Conservation (phyloP, 2,113 vertebrate species). For the Albula goreensis region DNA sequence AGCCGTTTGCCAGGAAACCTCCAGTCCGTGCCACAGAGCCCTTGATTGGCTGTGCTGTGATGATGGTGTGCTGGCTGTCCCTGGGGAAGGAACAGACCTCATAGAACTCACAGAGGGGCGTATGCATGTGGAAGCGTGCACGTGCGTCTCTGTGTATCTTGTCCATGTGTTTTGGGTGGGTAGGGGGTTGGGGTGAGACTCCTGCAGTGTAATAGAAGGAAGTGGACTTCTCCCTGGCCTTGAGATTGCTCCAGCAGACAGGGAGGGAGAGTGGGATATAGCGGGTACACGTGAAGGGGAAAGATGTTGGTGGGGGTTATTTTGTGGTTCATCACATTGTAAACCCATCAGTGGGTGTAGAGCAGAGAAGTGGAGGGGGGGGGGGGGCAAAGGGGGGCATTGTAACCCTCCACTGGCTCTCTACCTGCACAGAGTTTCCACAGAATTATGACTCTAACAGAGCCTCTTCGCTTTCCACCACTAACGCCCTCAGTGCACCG, state of each 20-base stretch:
- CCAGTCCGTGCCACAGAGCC: too few relatives aligned
- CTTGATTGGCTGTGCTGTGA: not conserved
- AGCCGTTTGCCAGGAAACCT: not conserved
- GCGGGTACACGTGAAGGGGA: constrained; percentile 22
- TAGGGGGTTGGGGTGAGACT: not conserved
- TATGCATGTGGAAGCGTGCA: not conserved
- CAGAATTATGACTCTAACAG: constrained; percentile 66
- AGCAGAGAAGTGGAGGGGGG: not conserved
- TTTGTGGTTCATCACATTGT: constrained; percentile 54
- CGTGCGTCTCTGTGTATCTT: not conserved
- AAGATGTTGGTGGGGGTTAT: constrained; percentile 16
- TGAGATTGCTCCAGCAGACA: not conserved
- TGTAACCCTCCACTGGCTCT: constrained; percentile 48
- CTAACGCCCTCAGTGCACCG: constrained; percentile 31
- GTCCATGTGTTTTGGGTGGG: not conserved
- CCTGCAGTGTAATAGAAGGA: not conserved
- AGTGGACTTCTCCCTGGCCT: not conserved
- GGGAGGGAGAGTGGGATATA: constrained; percentile 14
- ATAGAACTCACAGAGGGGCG: too few relatives aligned
- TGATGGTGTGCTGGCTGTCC: not conserved
- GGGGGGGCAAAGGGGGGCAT: constrained; percentile 50
- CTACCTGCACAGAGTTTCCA: constrained; percentile 57
- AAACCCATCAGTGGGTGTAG: constrained; percentile 67
- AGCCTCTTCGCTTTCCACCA: constrained; percentile 30
- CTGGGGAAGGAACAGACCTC: not conserved